Conservation (phyloP, 1,140 invertebrate species). For the Rhagoletis zephyria region DNA sequence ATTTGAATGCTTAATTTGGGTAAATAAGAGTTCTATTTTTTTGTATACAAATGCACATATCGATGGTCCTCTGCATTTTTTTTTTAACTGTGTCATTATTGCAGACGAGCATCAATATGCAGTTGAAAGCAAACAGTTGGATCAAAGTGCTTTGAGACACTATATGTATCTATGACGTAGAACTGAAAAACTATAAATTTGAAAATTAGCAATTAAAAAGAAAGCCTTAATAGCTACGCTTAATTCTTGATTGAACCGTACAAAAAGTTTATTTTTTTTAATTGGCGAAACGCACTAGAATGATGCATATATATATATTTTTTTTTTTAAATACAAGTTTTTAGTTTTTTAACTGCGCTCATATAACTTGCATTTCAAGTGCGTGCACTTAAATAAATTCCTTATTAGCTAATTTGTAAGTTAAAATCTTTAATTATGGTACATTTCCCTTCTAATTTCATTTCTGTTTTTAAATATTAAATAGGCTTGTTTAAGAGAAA, state of each 20-base stretch:
- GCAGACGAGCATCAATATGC: too few relatives aligned
- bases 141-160: background rate
- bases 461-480: too few relatives aligned
- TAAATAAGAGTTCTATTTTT: background rate
- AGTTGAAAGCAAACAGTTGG: background rate
- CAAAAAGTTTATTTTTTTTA: background rate
- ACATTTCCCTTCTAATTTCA: background rate
- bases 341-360: background rate
- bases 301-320: too few relatives aligned
- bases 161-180: background rate
- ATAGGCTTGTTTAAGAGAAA: too few relatives aligned
- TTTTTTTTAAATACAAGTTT: background rate
- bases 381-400: background rate
- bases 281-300: background rate
- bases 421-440: background rate
- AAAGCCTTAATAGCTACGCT: conserved; percentile 1
- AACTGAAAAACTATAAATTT: background rate
- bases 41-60: too few relatives aligned
- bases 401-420: conserved; percentile 3
- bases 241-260: background rate
- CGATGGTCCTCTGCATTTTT: too few relatives aligned
- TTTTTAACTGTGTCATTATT: too few relatives aligned
- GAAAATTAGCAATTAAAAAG: background rate
- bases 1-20: background rate
- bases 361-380: background rate